A percentile compares a stretch with the other conserved stretches of the same genome.
Conservation (phyloP, 2,113 vertebrate genomes). For the Propithecus coquereli region DNA sequence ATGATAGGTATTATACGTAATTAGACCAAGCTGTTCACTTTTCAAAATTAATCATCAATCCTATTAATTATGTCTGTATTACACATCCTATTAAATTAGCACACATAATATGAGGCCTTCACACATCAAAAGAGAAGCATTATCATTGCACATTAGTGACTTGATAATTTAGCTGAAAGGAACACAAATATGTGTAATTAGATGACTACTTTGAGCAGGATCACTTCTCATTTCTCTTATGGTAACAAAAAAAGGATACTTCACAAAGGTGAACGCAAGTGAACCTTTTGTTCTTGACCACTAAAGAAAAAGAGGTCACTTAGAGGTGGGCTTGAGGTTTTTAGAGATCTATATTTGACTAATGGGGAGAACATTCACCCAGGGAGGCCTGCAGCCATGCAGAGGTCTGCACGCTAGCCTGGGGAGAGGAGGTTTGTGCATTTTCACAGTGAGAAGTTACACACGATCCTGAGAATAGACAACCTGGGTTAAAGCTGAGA, state of each 20-base stretch:
- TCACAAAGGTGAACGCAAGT: background rate
- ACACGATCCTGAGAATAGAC: accelerated
- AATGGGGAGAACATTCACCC: background rate
- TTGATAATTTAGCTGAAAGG: constrained; percentile 50
- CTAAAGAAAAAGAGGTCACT: background rate
- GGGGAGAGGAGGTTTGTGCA: too few relatives aligned
- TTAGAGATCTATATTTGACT: background rate
- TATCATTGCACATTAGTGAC: constrained; percentile 41
- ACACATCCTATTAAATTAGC: constrained; percentile 66
- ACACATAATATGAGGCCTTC: constrained; percentile 60
- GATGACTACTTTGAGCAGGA: constrained; percentile 25
- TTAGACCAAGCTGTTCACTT: constrained; percentile 73
- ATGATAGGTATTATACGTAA: constrained; percentile 67
- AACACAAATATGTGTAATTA: constrained; percentile 51
- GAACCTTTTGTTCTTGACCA: background rate
- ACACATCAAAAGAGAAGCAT: constrained; percentile 59
- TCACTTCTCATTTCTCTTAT: background rate
- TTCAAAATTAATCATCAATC: constrained; percentile 73
- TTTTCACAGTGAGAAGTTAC: too few relatives aligned
- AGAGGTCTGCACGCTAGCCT: background rate
- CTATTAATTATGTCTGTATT: constrained; percentile 70
- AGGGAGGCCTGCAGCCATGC: accelerated
- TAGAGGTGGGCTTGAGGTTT: background rate
- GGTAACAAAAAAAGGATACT: background rate
- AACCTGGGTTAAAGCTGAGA: background rate